Evolutionary conservation across 2,113 vertebrate genomes (phyloP).

Genomic region (Orcinus orca): DNA sequence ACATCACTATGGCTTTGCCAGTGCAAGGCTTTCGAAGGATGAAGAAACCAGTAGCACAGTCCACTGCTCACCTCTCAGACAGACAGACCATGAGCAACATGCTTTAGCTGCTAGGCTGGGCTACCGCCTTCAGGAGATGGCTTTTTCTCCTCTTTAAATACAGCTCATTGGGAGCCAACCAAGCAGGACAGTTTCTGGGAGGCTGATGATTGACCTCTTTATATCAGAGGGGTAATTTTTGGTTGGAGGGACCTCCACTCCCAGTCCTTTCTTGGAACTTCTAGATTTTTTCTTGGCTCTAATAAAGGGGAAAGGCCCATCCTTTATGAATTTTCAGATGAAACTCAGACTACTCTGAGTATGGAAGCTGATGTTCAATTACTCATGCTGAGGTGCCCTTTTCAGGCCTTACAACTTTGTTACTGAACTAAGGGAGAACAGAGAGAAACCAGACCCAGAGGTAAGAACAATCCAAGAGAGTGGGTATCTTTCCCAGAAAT

Average conservation of each 20-base stretch:
- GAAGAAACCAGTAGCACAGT: not conserved
- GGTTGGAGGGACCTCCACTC: not conserved
- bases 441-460: not conserved
- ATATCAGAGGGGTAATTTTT: not conserved
- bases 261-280: not conserved
- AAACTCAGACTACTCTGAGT: not conserved
- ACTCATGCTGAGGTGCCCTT: not conserved
- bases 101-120: not conserved
- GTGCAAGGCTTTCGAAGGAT: not conserved
- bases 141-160: not conserved
- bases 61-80: not conserved
- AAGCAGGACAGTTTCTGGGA: not conserved
- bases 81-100: fast-evolving
- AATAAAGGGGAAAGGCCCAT: not conserved
- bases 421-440: not conserved
- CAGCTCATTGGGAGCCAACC: not conserved
- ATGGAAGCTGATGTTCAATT: not conserved
- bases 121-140: not conserved
- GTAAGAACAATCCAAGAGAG: not conserved
- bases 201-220: not conserved
- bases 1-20: not conserved
- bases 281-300: not conserved
- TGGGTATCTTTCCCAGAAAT: not conserved
- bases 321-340: not conserved
- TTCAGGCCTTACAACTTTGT: not conserved